Conservation (phyloP, 2,797 vertebrate species). For the Aldrovandia affinis region DNA sequence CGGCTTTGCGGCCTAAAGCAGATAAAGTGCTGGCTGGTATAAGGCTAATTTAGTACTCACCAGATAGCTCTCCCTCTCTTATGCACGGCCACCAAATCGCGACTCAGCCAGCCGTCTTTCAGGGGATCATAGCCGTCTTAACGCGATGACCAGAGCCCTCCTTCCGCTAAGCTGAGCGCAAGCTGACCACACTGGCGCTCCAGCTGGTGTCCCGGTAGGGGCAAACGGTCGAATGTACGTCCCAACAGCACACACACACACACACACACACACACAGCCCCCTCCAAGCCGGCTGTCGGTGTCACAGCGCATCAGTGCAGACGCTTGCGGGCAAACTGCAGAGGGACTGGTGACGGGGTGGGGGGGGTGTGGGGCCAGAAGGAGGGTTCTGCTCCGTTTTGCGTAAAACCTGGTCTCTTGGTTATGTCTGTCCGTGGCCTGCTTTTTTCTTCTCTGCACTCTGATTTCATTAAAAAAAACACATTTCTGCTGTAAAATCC, state of each 20-base stretch:
- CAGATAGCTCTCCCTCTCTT: not conserved
- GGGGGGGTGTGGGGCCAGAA: not conserved
- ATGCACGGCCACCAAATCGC: constrained; percentile 4
- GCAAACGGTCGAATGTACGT: not conserved
- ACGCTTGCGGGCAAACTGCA: not conserved
- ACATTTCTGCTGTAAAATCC: constrained; percentile 5
- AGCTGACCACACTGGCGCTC: not conserved
- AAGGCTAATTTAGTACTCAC: constrained; percentile 21
- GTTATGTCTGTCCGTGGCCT: not conserved
- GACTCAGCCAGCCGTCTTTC: constrained; percentile 16
- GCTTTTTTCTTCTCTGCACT: not conserved
- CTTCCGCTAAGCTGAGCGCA: not conserved
- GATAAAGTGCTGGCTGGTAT: not conserved
- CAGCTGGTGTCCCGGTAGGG: not conserved
- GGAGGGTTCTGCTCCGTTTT: not conserved
- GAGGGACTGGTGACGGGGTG: not conserved
- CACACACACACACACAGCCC: not conserved
- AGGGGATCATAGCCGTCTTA: constrained; percentile 25
- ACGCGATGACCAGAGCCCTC: not conserved
- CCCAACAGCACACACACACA: not conserved
- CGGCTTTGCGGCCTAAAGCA: constrained; percentile 28
- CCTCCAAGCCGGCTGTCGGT: not conserved
- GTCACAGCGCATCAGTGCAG: constrained; percentile 11
- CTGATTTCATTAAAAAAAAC: not conserved
- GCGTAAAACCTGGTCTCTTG: not conserved